Conservation (phyloP, 92 coral and sea anemone species). For the Epizoanthus illoricatus region DNA sequence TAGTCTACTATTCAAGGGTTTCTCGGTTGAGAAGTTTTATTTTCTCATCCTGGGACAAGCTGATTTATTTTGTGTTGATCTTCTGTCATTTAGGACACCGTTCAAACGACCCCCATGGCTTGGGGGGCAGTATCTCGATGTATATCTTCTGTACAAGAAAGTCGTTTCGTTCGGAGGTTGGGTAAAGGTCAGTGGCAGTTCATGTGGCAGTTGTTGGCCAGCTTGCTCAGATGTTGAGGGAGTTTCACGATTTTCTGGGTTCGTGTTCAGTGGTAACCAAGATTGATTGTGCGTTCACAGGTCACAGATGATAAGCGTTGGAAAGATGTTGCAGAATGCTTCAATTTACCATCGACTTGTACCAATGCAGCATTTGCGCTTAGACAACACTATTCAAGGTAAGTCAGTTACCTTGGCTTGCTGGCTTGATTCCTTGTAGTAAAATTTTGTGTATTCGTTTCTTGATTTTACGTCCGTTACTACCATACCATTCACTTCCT, state of each 20-base stretch:
- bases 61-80: constrained; percentile 43
- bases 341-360: constrained; percentile 93
- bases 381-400: constrained; percentile 95
- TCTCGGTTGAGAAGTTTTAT: constrained; percentile 63
- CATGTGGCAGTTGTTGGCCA: constrained; percentile 29
- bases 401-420: constrained; percentile 23
- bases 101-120: constrained; percentile 93
- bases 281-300: constrained; percentile 45
- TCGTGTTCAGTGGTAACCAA: constrained; percentile 25
- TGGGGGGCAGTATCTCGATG: constrained; percentile 94
- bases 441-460: background rate
- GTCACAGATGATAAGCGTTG: constrained; percentile 94
- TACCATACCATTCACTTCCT: constrained; percentile 11
- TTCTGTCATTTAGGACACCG: constrained; percentile 87
- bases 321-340: constrained; percentile 93
- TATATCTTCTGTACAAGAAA: constrained; percentile 91
- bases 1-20: constrained; percentile 43
- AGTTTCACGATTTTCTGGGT: constrained; percentile 1
- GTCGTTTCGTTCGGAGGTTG: constrained; percentile 93
- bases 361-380: constrained; percentile 99
- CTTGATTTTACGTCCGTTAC: constrained; percentile 13
- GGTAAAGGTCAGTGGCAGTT: constrained; percentile 73
- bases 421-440: constrained; percentile 1
- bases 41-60: constrained; percentile 44
- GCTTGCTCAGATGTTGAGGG: background rate